Evolutionary conservation across 2,888 invertebrate species (phyloP), one percentile per base, ranked within the genome.

Genomic region (Oligia latruncula): DNA sequence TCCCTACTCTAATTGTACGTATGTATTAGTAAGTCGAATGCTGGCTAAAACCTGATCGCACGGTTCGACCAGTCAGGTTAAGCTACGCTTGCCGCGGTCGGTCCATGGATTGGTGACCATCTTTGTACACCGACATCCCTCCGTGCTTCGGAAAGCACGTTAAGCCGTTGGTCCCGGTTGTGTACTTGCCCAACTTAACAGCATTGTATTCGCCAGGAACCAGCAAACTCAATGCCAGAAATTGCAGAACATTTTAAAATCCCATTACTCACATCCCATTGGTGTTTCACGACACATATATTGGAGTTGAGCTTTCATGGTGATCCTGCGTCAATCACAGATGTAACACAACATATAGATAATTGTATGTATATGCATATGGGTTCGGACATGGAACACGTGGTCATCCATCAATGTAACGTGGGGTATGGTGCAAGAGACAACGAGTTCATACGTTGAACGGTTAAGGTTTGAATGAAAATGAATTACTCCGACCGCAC

Each of bases 251-350:
- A 77, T 83, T 81, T 70, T 65, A 77, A 70, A 81, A 83, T 43
- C 5, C 17, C 77, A 83, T 77, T 13, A 66, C n/a, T 81, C 71
- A 71, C 20, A 23, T 8, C 29, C 29, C 40, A 82, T 79, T 52
- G 23, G 55, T 1, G 43, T 29, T 52, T 2, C 49, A 23, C 84
- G 73, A 46, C 11, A 46, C 11, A 84, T 84, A 62, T 65, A 82
- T 84, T 78, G 40, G 43, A 64, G 68, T 40, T 23, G 64, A 43
- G 49, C 68, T 46, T 0, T 15, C 35, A 65, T 62, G 60, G 66
- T 80, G 62, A 74, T 62, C 80, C 20, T 23, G 49, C 84, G 73
- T 82, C 82, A 84, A 80, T 80, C 82, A 83, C 82, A 71, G 49
- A 64, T 65, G 70, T 64, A 70, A 60, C 62, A 71, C 11, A 66